phyloP scores from a whole-genome alignment of 2,888 invertebrate genomes.

The Nomada ruficornis region DNA sequence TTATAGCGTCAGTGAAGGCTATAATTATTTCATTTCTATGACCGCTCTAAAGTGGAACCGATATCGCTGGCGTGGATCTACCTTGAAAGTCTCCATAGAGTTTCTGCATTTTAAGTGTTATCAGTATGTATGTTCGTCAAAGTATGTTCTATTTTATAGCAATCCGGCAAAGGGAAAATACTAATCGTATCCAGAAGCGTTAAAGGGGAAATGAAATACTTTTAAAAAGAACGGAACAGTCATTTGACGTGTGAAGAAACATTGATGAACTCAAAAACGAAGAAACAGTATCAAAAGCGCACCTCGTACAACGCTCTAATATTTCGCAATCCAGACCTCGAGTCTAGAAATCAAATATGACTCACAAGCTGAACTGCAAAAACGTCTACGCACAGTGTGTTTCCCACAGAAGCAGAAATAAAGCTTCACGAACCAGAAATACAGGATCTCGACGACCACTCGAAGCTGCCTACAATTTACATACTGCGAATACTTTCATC shows the following conservation, averaged over 20 bases:
- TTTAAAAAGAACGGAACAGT: no score
- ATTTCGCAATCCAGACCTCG: no score
- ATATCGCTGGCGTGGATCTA: conserved; percentile 27
- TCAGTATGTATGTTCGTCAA: background rate
- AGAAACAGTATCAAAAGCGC: background rate
- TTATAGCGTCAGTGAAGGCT: conserved; percentile 42
- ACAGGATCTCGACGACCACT: background rate
- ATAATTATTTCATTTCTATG: conserved; percentile 47
- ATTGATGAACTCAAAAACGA: background rate
- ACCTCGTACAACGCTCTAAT: background rate
- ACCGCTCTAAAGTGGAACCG: conserved; percentile 14
- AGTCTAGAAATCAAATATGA: background rate
- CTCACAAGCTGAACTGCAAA: background rate
- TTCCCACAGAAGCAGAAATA: background rate
- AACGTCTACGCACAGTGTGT: background rate
- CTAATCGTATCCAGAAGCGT: no score
- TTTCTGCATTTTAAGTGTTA: background rate
- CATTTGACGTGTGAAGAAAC: no score
- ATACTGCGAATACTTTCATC: background rate
- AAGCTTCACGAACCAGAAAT: background rate
- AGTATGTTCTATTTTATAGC: no score
- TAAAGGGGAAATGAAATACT: no score
- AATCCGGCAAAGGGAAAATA: no score
- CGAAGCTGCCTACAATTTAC: background rate
- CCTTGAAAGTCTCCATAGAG: conserved; percentile 6